Conservation (phyloP, 2,888 invertebrate genomes). For the Drosophila longiperda region DNA sequence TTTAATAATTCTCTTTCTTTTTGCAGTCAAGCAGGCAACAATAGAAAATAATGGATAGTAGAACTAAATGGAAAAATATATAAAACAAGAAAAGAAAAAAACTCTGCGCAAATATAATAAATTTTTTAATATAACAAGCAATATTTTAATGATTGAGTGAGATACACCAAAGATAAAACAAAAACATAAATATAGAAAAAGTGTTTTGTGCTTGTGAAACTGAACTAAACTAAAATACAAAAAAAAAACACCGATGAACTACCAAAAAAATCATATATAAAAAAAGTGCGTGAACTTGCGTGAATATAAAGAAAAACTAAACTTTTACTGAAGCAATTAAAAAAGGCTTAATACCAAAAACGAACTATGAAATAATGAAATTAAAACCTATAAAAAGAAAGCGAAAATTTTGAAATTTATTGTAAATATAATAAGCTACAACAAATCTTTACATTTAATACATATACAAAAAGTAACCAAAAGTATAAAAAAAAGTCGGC, state of each 20-base stretch:
- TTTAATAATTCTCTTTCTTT: background rate
- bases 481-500: slow-evolving; percentile 22
- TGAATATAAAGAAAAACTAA: slow-evolving; percentile 18
- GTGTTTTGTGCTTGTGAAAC: slow-evolving; percentile 38
- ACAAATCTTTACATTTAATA: slow-evolving; percentile 35
- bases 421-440: slow-evolving; percentile 46
- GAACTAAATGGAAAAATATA: slow-evolving; percentile 41
- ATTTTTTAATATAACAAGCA: slow-evolving; percentile 64
- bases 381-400: slow-evolving; percentile 12
- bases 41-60: slow-evolving; percentile 52
- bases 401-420: slow-evolving; percentile 44
- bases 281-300: slow-evolving; percentile 28
- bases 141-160: slow-evolving; percentile 76
- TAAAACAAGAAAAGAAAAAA: slow-evolving; percentile 15
- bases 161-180: slow-evolving; percentile 39
- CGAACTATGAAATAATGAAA: slow-evolving; percentile 31
- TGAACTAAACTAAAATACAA: slow-evolving; percentile 10
- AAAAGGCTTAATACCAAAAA: slow-evolving; percentile 47
- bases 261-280: slow-evolving; percentile 11
- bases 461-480: slow-evolving; percentile 19
- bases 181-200: slow-evolving; percentile 22
- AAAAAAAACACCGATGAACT: slow-evolving; percentile 1
- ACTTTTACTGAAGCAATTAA: slow-evolving; percentile 60
- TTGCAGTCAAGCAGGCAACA: slow-evolving; percentile 36
- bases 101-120: slow-evolving; percentile 27